Conservation (phyloP, 2,888 invertebrate genomes). For the Rhamphomyia laevipes region DNA sequence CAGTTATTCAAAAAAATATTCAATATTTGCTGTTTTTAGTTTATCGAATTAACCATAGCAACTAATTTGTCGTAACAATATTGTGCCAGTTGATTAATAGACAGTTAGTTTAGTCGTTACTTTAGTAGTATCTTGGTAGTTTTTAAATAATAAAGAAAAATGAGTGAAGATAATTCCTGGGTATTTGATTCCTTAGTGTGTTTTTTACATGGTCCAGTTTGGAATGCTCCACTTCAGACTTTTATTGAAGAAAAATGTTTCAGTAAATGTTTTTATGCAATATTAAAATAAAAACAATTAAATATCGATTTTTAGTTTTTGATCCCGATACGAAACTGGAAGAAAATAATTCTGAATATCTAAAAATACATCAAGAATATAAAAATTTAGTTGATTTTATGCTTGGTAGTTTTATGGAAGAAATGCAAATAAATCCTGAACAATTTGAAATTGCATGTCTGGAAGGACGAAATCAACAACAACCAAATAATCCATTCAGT, state of each 20-base stretch:
- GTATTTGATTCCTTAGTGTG: conserved; percentile 86
- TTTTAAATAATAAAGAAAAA: conserved; percentile 12
- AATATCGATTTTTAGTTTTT: conserved; percentile 53
- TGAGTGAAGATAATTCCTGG: conserved; percentile 63
- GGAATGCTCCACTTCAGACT: conserved; percentile 82
- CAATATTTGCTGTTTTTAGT: too few species aligned
- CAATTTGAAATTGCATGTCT: conserved; percentile 76
- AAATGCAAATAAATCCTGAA: conserved; percentile 76
- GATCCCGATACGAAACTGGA: conserved; percentile 58
- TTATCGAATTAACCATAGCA: too few species aligned
- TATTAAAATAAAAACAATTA: not conserved
- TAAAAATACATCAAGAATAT: conserved; percentile 70
- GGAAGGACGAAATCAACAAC: conserved; percentile 34
- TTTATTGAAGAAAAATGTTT: conserved; percentile 89
- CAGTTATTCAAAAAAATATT: too few species aligned
- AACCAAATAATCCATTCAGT: conserved; percentile 41
- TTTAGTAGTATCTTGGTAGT: not conserved
- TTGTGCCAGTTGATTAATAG: too few species aligned
- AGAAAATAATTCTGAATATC: conserved; percentile 60
- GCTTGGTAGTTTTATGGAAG: conserved; percentile 86
- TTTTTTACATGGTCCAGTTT: conserved; percentile 83
- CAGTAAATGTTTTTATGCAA: conserved; percentile 45
- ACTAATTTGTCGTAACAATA: too few species aligned
- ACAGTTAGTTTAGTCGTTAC: too few species aligned
- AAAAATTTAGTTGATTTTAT: conserved; percentile 84